Percentiles rank a stretch among this genome's conserved stretches.
phyloP scores from a whole-genome alignment of 2,797 vertebrate genomes.

The Gymnoscopelus microlampas region DNA sequence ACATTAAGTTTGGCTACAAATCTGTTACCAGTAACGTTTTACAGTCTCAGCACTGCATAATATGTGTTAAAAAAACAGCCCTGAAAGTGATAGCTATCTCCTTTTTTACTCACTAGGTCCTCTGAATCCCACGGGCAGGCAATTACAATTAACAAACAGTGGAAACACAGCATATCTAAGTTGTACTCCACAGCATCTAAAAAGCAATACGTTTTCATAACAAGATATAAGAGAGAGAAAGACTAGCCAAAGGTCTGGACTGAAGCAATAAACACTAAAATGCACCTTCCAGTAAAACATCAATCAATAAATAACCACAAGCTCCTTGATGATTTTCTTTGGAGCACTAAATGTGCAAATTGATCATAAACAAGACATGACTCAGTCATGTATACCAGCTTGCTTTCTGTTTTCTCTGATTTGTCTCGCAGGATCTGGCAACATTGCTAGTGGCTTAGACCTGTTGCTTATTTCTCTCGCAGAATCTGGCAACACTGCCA shows the following conservation, averaged over 20 bases:
- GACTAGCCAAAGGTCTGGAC: conserved; percentile 38
- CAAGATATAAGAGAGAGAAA: conserved; percentile 14
- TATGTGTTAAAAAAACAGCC: conserved; percentile 10
- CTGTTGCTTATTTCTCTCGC: no score
- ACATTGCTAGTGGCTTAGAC: no score
- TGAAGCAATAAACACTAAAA: conserved; percentile 68
- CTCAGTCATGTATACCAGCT: no score
- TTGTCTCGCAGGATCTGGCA: no score
- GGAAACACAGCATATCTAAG: conserved; percentile 22
- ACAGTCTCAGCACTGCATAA: conserved; percentile 3
- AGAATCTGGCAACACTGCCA: no score
- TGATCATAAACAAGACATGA: neutral
- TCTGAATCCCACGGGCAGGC: conserved; percentile 3
- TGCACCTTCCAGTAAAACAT: conserved; percentile 28
- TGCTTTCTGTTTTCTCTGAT: no score
- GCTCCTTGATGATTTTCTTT: conserved; percentile 7
- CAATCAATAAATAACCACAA: neutral
- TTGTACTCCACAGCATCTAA: conserved; percentile 21
- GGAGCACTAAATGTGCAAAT: conserved; percentile 29
- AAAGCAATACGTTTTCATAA: conserved; percentile 42
- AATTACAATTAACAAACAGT: conserved; percentile 31
- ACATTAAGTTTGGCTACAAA: conserved; percentile 12
- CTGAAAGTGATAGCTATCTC: neutral
- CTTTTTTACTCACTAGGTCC: conserved; percentile 8
- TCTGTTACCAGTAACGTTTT: conserved; percentile 10